Conservation (phyloP, 2,797 vertebrate species). For the Urophycis tenuis region DNA sequence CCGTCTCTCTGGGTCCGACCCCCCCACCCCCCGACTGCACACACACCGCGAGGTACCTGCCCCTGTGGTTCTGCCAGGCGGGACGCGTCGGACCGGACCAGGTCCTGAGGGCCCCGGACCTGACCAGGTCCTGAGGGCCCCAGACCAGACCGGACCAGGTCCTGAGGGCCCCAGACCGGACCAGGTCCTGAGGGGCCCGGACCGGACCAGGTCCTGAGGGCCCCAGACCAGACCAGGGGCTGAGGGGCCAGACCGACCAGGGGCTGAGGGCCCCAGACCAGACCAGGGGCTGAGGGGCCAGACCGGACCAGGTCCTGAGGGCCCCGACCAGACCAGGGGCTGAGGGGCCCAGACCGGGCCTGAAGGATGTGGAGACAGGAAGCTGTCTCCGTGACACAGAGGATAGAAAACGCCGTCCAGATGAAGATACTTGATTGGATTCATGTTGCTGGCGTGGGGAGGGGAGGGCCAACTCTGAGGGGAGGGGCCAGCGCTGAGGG, state of each 20-base stretch:
- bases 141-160: background rate
- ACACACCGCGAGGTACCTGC: conserved; percentile 1
- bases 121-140: background rate
- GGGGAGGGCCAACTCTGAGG: too few relatives aligned
- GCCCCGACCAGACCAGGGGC: too few relatives aligned
- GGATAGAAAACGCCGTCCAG: conserved; percentile 60
- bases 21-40: background rate
- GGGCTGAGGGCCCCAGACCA: too few relatives aligned
- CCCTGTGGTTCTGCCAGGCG: conserved; percentile 19
- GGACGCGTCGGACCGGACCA: background rate
- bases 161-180: too few relatives aligned
- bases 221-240: too few relatives aligned
- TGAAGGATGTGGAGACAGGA: conserved; percentile 38
- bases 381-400: conserved; percentile 34
- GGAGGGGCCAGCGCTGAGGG: too few relatives aligned
- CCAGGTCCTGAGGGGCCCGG: too few relatives aligned
- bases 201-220: background rate
- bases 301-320: background rate
- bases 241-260: background rate
- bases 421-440: conserved; percentile 46
- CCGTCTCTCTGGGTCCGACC: conserved; percentile 2
- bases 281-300: background rate
- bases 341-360: too few relatives aligned
- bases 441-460: background rate
- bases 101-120: too few relatives aligned